These are phyloP conservation scores for Drosophila lacicola DNA, from an alignment of 2,888 invertebrate genomes.

Conservation along the genomic window DNA sequence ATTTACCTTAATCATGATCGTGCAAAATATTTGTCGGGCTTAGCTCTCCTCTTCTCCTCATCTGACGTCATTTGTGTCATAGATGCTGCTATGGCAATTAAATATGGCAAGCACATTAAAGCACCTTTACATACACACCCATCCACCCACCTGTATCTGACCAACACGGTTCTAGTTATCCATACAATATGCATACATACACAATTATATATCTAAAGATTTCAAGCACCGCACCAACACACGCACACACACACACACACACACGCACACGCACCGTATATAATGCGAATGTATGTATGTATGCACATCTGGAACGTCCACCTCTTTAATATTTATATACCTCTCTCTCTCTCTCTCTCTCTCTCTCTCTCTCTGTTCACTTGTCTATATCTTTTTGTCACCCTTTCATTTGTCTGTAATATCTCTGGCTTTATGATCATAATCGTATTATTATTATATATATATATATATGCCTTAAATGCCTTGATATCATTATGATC, in stretches of 20 bases:
- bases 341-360: constrained; percentile 11
- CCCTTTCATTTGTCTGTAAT: constrained; percentile 46
- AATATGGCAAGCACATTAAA: constrained; percentile 24
- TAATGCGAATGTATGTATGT: constrained; percentile 64
- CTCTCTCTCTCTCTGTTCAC: constrained; percentile 10
- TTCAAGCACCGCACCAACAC: constrained; percentile 31
- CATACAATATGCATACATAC: constrained; percentile 34
- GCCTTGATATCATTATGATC: constrained; percentile 30
- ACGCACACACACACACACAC: constrained; percentile 15
- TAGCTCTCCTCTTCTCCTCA: constrained; percentile 9
- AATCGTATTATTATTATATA: constrained; percentile 22
- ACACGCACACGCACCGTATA: constrained; percentile 42
- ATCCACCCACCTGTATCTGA: constrained; percentile 23
- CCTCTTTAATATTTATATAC: constrained; percentile 8
- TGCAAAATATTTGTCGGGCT: constrained; percentile 23
- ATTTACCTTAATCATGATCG: constrained; percentile 13
- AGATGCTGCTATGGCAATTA: constrained; percentile 29
- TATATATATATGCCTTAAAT: constrained; percentile 12
- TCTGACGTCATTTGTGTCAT: constrained; percentile 29
- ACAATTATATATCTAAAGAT: constrained; percentile 13
- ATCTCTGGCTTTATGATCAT: constrained; percentile 31
- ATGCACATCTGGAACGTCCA: constrained; percentile 55
- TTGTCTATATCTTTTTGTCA: constrained; percentile 9
- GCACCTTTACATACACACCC: constrained; percentile 26
- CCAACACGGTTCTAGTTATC: constrained; percentile 38